Conservation (phyloP, 2,113 vertebrate genomes). For the Piprites chloris region DNA sequence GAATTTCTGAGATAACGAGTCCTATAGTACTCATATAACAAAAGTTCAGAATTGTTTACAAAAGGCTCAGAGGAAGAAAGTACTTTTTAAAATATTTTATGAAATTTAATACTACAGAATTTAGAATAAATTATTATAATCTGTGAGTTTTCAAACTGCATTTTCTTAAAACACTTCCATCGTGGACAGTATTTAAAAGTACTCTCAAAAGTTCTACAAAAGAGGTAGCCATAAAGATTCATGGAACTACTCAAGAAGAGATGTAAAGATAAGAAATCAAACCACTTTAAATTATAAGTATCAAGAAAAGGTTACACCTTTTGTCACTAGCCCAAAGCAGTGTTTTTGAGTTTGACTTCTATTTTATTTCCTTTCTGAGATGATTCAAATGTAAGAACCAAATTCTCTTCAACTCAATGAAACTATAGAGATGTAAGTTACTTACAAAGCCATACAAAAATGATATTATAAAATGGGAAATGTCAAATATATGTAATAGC, state of each 20-base stretch:
- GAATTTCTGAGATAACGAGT: neutral
- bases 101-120: neutral
- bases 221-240: neutral
- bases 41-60: neutral
- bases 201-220: too few relatives aligned
- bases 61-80: neutral
- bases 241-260: neutral
- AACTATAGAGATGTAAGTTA: neutral
- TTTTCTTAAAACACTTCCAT: neutral
- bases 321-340: neutral
- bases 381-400: neutral
- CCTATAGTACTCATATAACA: too few relatives aligned
- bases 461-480: neutral
- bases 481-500: neutral
- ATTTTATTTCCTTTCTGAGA: neutral
- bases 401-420: neutral
- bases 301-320: neutral
- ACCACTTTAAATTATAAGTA: neutral
- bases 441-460: neutral
- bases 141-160: neutral
- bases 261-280: neutral
- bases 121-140: neutral
- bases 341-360: neutral
- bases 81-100: neutral
- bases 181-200: neutral